Percentiles rank a stretch among this genome's conserved stretches.
Conservation (phyloP, 2,888 invertebrate genomes). For the Argyresthia goedartella region DNA sequence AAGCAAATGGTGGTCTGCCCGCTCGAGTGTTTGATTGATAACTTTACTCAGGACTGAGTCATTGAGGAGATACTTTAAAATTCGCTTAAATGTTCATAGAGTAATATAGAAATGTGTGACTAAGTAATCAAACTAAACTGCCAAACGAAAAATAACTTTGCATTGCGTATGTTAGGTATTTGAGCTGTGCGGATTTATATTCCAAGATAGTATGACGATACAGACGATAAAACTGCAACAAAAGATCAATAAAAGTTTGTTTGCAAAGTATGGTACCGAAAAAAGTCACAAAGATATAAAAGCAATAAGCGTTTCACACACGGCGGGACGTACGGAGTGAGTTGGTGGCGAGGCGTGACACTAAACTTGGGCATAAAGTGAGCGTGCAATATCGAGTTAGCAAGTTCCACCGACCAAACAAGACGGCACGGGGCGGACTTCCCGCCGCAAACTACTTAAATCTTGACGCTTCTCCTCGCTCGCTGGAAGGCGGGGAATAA, state of each 20-base stretch:
- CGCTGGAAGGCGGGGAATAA: conserved; percentile 17
- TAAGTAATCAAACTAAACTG: background rate
- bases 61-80: too few relatives aligned
- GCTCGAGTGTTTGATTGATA: background rate
- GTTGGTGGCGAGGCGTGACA: conserved; percentile 38
- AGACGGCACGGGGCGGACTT: conserved; percentile 33
- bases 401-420: conserved; percentile 42
- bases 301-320: conserved; percentile 49
- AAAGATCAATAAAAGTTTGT: conserved; percentile 21
- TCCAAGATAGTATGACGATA: background rate
- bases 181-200: too few relatives aligned
- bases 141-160: background rate
- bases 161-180: too few relatives aligned
- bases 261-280: conserved; percentile 45
- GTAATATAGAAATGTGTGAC: too few relatives aligned
- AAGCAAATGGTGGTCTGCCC: conserved; percentile 23
- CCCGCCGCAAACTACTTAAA: conserved; percentile 62
- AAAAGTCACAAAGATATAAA: conserved; percentile 15
- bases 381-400: conserved; percentile 64
- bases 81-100: too few relatives aligned
- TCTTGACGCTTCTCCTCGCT: conserved; percentile 40
- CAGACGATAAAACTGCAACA: conserved; percentile 7
- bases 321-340: conserved; percentile 26
- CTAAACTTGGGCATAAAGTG: conserved; percentile 56
- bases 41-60: background rate